Conservation (phyloP, 2,113 vertebrate species). For the Opisthocomus hoazin region DNA sequence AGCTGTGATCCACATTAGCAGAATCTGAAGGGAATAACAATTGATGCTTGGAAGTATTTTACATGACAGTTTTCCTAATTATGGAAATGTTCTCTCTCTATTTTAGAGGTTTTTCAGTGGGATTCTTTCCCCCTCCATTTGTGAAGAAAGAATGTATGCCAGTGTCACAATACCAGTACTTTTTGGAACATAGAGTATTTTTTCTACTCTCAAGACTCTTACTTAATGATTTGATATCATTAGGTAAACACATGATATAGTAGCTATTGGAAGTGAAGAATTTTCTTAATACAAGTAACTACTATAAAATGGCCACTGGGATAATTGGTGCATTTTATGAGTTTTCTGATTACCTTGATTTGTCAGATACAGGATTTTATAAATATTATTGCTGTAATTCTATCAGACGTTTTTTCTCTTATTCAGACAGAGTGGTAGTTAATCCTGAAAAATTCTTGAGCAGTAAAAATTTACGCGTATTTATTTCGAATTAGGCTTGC, state of each 20-base stretch:
- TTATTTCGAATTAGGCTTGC: conserved; percentile 38
- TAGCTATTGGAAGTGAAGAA: not conserved
- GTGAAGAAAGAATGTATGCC: not conserved
- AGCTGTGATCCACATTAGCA: conserved; percentile 62
- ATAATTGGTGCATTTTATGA: not conserved
- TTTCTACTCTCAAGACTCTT: not conserved
- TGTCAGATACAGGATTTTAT: not conserved
- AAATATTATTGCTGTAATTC: conserved; percentile 9
- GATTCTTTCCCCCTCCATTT: not conserved
- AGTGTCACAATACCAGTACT: not conserved
- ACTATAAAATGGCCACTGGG: not conserved
- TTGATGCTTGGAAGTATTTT: not conserved
- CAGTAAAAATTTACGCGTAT: not conserved
- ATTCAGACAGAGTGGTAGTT: conserved; percentile 5
- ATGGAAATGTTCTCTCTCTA: not conserved
- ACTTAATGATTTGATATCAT: not conserved
- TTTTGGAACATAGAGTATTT: not conserved
- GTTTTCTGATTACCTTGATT: not conserved
- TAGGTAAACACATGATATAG: not conserved
- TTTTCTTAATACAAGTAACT: not conserved
- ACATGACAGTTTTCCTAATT: not conserved
- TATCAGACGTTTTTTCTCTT: not conserved
- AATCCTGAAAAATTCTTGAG: not conserved
- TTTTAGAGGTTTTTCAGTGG: not conserved
- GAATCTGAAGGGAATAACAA: conserved; percentile 77